phyloP scores from a whole-genome alignment of 2,888 invertebrate genomes.

The Microctonus hyperodae region DNA sequence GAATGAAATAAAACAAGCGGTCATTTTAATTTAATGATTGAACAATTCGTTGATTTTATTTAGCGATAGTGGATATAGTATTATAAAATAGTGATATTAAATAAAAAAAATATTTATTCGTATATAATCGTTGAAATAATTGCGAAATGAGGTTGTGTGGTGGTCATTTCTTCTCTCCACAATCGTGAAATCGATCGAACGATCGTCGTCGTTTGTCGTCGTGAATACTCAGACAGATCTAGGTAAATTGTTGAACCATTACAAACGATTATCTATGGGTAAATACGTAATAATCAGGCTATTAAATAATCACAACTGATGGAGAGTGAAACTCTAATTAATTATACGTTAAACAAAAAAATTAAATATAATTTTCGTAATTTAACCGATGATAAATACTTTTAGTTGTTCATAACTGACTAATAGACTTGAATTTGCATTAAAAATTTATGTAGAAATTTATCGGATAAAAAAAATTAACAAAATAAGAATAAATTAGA shows the following conservation, averaged over 20 bases:
- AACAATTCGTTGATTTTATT: not conserved
- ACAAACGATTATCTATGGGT: slow-evolving; percentile 26
- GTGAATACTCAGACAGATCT: slow-evolving; percentile 7
- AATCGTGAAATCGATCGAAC: slow-evolving; percentile 5
- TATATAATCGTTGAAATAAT: slow-evolving; percentile 2
- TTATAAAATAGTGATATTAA: not conserved
- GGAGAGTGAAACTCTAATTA: slow-evolving; percentile 19
- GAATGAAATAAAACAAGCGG: no score
- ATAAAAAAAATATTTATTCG: not conserved
- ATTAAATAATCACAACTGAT: slow-evolving; percentile 20
- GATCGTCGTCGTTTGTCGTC: not conserved
- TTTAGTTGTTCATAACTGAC: not conserved
- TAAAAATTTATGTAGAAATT: no score
- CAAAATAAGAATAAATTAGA: no score
- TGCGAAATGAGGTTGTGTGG: not conserved
- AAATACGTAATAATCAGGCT: slow-evolving; percentile 26
- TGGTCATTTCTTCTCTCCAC: slow-evolving; percentile 7
- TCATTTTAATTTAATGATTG: not conserved
- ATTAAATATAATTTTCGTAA: not conserved
- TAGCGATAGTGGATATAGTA: not conserved
- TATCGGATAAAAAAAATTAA: no score
- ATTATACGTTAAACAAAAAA: not conserved
- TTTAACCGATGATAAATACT: not conserved
- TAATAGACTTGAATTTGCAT: not conserved
- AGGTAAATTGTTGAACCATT: slow-evolving; percentile 25